Evolutionary conservation across 2,888 invertebrate species (phyloP).

Genomic region (Netelia inedita): DNA sequence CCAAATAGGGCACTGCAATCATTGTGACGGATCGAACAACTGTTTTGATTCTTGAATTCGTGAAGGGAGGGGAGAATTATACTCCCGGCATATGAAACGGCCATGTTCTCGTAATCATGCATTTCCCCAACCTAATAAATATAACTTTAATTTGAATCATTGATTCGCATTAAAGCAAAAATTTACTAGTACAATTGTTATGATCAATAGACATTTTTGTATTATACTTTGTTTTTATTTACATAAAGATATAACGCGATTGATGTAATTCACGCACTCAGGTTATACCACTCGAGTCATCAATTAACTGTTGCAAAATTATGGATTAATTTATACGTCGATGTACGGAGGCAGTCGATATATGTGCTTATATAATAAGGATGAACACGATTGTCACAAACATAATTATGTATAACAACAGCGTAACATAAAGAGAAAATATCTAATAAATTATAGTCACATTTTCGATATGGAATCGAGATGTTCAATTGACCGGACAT

Average conservation of each 20-base stretch:
- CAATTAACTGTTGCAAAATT: slow-evolving; percentile 17
- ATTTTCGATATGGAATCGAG: background rate
- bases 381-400: background rate
- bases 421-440: background rate
- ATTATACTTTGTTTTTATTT: slow-evolving; percentile 11
- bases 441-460: background rate
- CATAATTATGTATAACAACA: background rate
- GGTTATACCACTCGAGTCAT: slow-evolving; percentile 40
- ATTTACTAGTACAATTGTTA: background rate
- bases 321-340: background rate
- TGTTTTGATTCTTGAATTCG: slow-evolving; percentile 42
- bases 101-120: slow-evolving; percentile 24
- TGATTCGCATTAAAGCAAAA: background rate
- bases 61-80: slow-evolving; percentile 19
- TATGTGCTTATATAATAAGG: background rate
- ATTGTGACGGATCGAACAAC: slow-evolving; percentile 17
- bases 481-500: slow-evolving; percentile 52
- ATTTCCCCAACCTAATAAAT: slow-evolving; percentile 8
- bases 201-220: background rate
- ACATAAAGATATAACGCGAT: background rate
- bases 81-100: slow-evolving; percentile 47
- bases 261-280: slow-evolving; percentile 22
- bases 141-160: background rate
- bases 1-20: background rate
- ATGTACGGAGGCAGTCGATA: background rate